Evolutionary conservation across 2,888 invertebrate species (phyloP).

Genomic region (Tetragonula carbonaria): DNA sequence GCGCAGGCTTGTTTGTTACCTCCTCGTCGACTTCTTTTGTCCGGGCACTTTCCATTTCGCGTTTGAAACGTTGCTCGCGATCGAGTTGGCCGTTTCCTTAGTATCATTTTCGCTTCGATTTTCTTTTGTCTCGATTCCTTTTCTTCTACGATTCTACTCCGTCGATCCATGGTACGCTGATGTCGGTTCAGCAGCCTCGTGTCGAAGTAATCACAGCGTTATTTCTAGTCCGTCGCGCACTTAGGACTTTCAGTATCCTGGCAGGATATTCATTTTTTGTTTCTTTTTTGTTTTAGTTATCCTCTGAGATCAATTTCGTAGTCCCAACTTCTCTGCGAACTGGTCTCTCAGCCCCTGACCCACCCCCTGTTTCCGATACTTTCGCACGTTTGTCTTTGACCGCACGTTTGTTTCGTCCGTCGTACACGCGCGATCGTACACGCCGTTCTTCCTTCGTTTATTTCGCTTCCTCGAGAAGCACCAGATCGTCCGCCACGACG

Average conservation of each 20-base stretch:
- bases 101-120: neutral
- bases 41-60: conserved; percentile 27
- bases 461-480: conserved; percentile 84
- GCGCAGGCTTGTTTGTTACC: neutral
- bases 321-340: conserved; percentile 9
- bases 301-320: conserved; percentile 5
- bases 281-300: neutral
- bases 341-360: conserved; percentile 23
- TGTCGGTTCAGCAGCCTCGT: conserved; percentile 30
- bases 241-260: neutral
- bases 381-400: conserved; percentile 57
- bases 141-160: neutral
- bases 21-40: conserved; percentile 26
- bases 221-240: conserved; percentile 46
- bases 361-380: conserved; percentile 41
- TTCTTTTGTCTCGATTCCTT: neutral
- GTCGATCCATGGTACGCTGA: conserved; percentile 2
- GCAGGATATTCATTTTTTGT: conserved; percentile 22
- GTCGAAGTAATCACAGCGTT: conserved; percentile 56
- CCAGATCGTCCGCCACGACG: conserved; percentile 97
- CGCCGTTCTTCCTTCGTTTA: conserved; percentile 65
- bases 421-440: conserved; percentile 37
- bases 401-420: conserved; percentile 48
- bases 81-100: neutral
- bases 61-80: neutral